These are phyloP conservation scores for Lasioglossum albipes DNA, from an alignment of 1,140 invertebrate species.

Conservation along the genomic window DNA sequence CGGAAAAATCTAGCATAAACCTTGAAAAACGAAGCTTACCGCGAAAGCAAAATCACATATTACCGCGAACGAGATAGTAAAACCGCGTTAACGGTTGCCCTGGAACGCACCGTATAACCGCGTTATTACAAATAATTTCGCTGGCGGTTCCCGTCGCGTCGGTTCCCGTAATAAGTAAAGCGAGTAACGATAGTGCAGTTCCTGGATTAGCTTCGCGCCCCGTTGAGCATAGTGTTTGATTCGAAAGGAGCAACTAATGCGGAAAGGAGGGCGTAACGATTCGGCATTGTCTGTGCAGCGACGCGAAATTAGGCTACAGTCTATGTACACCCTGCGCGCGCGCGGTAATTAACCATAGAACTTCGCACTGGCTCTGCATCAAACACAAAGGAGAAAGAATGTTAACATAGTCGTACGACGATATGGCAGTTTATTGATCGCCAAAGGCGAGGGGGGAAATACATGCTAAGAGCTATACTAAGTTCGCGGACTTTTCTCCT, in stretches of 20 bases:
- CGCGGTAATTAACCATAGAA: not conserved
- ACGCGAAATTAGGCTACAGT: not conserved
- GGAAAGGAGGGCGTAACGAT: not conserved
- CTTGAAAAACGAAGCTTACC: not conserved
- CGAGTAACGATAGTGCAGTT: constrained; percentile 6
- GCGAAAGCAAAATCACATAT: not conserved
- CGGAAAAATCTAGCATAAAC: not conserved
- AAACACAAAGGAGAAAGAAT: not conserved
- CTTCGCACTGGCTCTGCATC: not conserved
- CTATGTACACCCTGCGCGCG: too few relatives aligned
- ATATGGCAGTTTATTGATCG: constrained; percentile 9
- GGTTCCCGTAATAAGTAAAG: constrained; percentile 7
- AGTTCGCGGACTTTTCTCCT: not conserved
- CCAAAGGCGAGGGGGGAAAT: not conserved
- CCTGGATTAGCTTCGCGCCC: not conserved
- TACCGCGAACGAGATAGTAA: not conserved
- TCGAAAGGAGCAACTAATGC: not conserved
- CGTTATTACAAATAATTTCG: not conserved
- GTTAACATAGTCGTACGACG: not conserved
- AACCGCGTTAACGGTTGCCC: not conserved
- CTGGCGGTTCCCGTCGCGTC: not conserved
- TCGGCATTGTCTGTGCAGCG: not conserved
- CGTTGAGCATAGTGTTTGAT: constrained; percentile 15
- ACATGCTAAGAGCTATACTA: not conserved
- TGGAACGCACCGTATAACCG: not conserved